Evolutionary conservation across 64 coral and sea anemone genomes (phyloP).

Genomic region (Stichodactyla helianthus): DNA sequence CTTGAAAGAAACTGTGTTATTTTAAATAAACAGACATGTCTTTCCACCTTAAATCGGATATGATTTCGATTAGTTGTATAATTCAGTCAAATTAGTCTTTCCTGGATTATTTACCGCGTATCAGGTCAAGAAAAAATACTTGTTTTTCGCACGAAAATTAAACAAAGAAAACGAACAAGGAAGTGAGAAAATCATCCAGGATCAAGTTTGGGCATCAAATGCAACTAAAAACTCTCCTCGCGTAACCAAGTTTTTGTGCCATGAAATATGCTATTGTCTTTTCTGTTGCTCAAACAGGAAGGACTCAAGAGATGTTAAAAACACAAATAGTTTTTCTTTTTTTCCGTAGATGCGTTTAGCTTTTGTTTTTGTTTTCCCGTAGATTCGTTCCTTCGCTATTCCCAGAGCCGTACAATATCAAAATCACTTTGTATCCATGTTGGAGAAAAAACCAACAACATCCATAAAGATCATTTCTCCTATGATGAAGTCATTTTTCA

Average conservation of each 20-base stretch:
- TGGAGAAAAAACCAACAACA: no score
- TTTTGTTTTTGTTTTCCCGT: no score
- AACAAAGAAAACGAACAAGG: background rate
- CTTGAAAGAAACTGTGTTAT: background rate
- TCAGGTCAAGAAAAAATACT: background rate
- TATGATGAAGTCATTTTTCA: background rate
- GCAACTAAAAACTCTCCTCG: background rate
- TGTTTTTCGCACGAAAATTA: background rate
- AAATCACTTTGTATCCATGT: no score
- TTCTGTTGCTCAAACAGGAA: slow-evolving; percentile 3
- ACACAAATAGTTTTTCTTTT: no score
- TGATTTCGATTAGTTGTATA: background rate
- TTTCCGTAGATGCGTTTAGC: no score
- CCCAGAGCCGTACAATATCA: no score
- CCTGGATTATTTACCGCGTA: background rate
- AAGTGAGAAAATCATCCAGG: background rate
- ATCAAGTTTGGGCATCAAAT: background rate
- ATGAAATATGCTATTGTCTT: no score
- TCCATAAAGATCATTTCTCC: background rate
- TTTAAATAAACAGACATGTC: no score
- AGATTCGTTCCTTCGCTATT: no score
- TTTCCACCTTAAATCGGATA: background rate
- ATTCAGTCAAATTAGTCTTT: background rate
- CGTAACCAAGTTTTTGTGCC: background rate
- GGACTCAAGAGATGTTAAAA: background rate